Base-by-base conservation (phyloP, 2,797 vertebrate species). In the Knipowitschia caucasica region DNA sequence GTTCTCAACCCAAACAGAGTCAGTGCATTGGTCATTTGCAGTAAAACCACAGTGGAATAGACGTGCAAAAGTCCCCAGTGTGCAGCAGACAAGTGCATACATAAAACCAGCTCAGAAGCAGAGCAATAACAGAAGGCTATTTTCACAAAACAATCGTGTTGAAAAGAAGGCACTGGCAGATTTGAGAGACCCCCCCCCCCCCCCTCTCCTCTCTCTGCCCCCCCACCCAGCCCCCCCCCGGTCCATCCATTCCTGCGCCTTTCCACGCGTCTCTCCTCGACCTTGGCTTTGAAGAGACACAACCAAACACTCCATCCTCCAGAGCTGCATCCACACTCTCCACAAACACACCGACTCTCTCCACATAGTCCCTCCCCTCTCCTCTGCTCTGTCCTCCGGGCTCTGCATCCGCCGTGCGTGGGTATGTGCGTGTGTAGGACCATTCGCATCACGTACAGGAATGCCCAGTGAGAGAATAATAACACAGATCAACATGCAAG, bases 381-480 rank as follows among this genome's bases (percentile, higher is more conserved):
- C 45, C 45, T 14, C 40, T 7, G 3, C 29, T 18, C 45, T 49
- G 8, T 47, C 26, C 10, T 24, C 40, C 21, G 67, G 56, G 51
- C 71, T 66, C 61, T 75, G 75, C 77, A 67, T 77, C 63, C 65
- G 1, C 10, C 67, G 78, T 42, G 69, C 66, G 60, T 66, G 68
- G 75, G 73, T 62, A 51, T 51, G 67, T 3, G 63, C 27, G 7
- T 10, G 27, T 30, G 10, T 40, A 38, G 58, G 54, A 44, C 74
- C 53, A 83, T 80, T 83, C 85, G 72, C 65, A 80, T 85, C 85
- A 86, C 84, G 85, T 86, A 78, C 65, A 66, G 80, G 73, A 79
- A 84, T 78, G 69, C 63, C 46, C n/a, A 59, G 53, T 15, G 10
- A 33, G 10, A 3, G 14, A 7, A 7, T 4, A 33, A 12, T 3